Evolutionary conservation across 2,797 vertebrate genomes (phyloP).

Genomic region (Clarias fuscus): DNA sequence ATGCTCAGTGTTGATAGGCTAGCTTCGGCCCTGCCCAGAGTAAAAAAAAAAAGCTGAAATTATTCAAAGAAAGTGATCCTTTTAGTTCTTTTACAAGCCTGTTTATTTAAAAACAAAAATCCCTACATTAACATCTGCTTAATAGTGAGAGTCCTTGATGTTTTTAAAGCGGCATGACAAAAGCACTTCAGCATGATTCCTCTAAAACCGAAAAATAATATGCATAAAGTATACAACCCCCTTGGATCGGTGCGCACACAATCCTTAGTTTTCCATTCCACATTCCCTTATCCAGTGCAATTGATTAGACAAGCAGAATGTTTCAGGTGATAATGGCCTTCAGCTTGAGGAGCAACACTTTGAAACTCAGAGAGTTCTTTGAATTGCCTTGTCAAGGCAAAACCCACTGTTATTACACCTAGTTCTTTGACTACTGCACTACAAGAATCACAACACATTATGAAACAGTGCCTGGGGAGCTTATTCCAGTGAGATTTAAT

Average conservation of each 20-base stretch:
- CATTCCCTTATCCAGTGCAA: background rate
- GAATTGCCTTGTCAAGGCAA: background rate
- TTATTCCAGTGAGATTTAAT: slow-evolving; percentile 7
- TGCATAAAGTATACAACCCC: slow-evolving; percentile 6
- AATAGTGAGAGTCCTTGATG: slow-evolving; percentile 8
- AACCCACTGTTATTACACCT: background rate
- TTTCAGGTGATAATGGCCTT: slow-evolving; percentile 12
- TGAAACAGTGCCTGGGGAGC: background rate
- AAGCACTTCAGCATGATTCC: slow-evolving; percentile 14
- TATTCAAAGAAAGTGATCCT: background rate
- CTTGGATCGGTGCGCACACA: background rate
- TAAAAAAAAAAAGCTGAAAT: background rate
- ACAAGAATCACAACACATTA: slow-evolving; percentile 11
- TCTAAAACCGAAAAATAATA: slow-evolving; percentile 7
- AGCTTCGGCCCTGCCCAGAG: background rate
- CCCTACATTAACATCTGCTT: background rate
- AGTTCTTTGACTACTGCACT: background rate
- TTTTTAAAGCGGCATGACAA: slow-evolving; percentile 9
- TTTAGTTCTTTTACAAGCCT: background rate
- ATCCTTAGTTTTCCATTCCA: background rate
- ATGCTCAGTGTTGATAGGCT: background rate
- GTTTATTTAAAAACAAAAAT: background rate
- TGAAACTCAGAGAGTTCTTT: background rate
- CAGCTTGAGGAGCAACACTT: slow-evolving; percentile 11
- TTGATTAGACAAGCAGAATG: slow-evolving; percentile 27